Evolutionary conservation across 2,888 invertebrate species (phyloP).

Genomic region (Chloroclystis v-ata): DNA sequence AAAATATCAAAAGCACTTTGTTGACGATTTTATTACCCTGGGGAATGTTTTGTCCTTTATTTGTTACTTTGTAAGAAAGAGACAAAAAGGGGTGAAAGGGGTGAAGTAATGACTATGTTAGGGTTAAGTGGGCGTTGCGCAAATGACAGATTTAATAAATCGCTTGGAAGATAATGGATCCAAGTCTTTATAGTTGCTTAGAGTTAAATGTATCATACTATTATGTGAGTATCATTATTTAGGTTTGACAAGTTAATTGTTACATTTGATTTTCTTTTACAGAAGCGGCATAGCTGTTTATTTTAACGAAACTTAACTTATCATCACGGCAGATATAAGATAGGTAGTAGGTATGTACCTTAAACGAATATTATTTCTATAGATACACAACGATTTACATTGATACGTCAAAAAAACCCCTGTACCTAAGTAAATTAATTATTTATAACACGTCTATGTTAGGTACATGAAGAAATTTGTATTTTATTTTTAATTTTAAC

Average conservation of each 20-base stretch:
- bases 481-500: too few species aligned
- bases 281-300: too few species aligned
- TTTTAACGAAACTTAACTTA: too few species aligned
- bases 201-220: conserved; percentile 21
- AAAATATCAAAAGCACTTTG: conserved; percentile 45
- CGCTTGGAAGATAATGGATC: conserved; percentile 53
- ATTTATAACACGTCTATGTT: too few species aligned
- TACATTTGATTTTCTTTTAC: background rate
- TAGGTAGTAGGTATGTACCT: too few species aligned
- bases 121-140: conserved; percentile 66
- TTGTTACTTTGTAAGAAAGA: conserved; percentile 27
- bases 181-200: conserved; percentile 27
- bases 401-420: too few species aligned
- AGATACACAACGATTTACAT: too few species aligned
- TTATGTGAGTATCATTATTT: conserved; percentile 13
- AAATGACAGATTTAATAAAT: conserved; percentile 69
- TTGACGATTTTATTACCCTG: conserved; percentile 47
- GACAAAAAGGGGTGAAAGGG: conserved; percentile 28
- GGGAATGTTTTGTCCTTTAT: conserved; percentile 35
- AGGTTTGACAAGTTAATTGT: conserved; percentile 28
- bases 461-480: too few species aligned
- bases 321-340: too few species aligned
- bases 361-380: too few species aligned
- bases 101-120: conserved; percentile 46
- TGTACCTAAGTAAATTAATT: too few species aligned